A percentile compares a stretch with the other conserved stretches of the same genome.
These are phyloP conservation scores for Caenorhabditis brenneri DNA, from an alignment of 1,140 invertebrate species.

Conservation along the genomic window DNA sequence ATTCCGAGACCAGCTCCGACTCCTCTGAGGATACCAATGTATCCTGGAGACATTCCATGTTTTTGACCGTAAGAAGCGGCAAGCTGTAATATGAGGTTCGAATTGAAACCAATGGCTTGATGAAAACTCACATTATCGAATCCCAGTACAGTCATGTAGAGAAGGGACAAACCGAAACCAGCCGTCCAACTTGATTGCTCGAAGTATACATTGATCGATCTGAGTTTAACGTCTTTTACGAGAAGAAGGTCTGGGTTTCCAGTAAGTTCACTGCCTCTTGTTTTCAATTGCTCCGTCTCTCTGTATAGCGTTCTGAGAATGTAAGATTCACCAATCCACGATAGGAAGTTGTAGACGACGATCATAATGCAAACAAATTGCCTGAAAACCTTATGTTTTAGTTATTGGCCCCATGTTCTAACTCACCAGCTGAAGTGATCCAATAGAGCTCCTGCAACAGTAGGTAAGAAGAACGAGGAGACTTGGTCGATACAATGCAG, in stretches of 20 bases:
- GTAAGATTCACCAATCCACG: constrained; percentile 47
- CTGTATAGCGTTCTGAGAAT: constrained; percentile 50
- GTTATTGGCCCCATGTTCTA: no score
- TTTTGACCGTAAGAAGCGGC: constrained; percentile 58
- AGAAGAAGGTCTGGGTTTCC: no score
- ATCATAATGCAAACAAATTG: constrained; percentile 49
- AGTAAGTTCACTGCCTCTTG: not conserved
- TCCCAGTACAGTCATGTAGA: constrained; percentile 65
- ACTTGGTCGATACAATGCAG: constrained; percentile 50
- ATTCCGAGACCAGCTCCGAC: constrained; percentile 55
- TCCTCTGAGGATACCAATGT: constrained; percentile 56
- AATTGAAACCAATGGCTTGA: constrained; percentile 13
- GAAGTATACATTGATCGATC: constrained; percentile 47
- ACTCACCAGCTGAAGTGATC: not conserved
- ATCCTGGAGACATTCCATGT: constrained; percentile 53
- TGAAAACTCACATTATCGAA: constrained; percentile 62
- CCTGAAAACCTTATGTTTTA: no score
- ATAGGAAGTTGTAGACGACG: constrained; percentile 53
- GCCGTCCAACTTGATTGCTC: constrained; percentile 56
- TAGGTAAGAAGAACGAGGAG: constrained; percentile 49
- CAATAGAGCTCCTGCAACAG: constrained; percentile 46
- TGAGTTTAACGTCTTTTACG: not conserved
- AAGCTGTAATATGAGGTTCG: constrained; percentile 36
- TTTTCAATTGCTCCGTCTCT: constrained; percentile 3
- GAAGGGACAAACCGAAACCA: constrained; percentile 59